Evolutionary conservation across 2,888 invertebrate genomes (phyloP), one percentile per base, ranked within the genome.

Genomic region (Metellina segmentata): DNA sequence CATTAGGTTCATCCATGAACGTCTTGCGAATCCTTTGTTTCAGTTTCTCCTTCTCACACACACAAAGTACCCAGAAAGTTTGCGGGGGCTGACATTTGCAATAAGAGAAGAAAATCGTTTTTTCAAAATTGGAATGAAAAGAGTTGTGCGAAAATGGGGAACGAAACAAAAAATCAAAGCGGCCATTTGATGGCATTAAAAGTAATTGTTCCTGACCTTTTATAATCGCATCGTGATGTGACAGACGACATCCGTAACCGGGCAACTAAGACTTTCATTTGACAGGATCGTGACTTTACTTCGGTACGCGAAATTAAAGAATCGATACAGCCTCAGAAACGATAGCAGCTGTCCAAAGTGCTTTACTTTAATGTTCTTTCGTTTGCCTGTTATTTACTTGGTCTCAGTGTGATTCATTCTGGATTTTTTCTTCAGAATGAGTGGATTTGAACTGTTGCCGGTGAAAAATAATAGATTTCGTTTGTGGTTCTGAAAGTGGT

Each of bases 251-350:
- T 82, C 82, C 82, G 16, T 34, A 34, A 34, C 34, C 34, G 34
- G 34, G 9, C 20, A 6, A 82, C 49, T 11, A 20, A 34, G 19
- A 48, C 48, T 20, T 48, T 20, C 20, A 48, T 34, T 74, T 82
- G 82, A 82, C 51, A 48, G 48, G 82, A 82, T 48, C 71, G 82
- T 82, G 82, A 82, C 82, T 71, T 82, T 13, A 71, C 82, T 82
- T 49, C 49, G 51, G 34, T 69, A 9, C 82, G 20, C 51, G 71
- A 71, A 82, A 82, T 82, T 82, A 51, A 69, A 71, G 70, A 82
- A 82, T 82, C 71, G 82, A 82, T 82, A 79, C 34, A 53, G 20
- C 61, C 79, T 34, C 34, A 79, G 79, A 11, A 53, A 79, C 79
- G 61, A 61, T 61, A 34, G 61, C 61, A 79, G 77, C 51, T 77